These are phyloP conservation scores for Physella acuta DNA, from an alignment of 1,140 invertebrate genomes.

Conservation along the genomic window DNA sequence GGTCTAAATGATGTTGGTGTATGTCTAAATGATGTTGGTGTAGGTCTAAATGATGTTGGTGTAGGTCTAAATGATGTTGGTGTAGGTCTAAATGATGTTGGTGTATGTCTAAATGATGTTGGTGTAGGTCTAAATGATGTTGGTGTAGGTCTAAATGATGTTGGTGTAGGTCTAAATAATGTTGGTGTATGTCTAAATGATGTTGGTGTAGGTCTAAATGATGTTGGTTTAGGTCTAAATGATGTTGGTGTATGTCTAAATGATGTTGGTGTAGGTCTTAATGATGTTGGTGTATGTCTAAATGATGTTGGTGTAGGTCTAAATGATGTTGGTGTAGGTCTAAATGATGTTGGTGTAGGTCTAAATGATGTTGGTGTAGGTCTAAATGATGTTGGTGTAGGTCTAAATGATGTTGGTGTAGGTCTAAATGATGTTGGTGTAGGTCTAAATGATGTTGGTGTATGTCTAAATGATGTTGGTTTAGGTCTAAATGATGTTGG, in stretches of 20 bases:
- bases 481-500: constrained; percentile 55
- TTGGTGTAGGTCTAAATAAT: constrained; percentile 57
- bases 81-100: constrained; percentile 51
- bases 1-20: not conserved
- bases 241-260: constrained; percentile 45
- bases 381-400: not conserved
- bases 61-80: constrained; percentile 29
- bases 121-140: constrained; percentile 33
- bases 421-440: constrained; percentile 58
- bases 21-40: constrained; percentile 55
- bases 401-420: constrained; percentile 57
- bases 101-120: constrained; percentile 59
- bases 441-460: not conserved
- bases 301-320: constrained; percentile 51
- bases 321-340: constrained; percentile 26
- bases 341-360: constrained; percentile 57
- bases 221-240: constrained; percentile 57
- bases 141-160: constrained; percentile 49
- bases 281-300: constrained; percentile 58
- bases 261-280: constrained; percentile 34
- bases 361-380: constrained; percentile 55
- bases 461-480: no score
- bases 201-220: constrained; percentile 44
- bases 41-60: constrained; percentile 58
- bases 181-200: constrained; percentile 39